Evolutionary conservation across 2,113 vertebrate species (phyloP).

Genomic region (Rutilus rutilus): DNA sequence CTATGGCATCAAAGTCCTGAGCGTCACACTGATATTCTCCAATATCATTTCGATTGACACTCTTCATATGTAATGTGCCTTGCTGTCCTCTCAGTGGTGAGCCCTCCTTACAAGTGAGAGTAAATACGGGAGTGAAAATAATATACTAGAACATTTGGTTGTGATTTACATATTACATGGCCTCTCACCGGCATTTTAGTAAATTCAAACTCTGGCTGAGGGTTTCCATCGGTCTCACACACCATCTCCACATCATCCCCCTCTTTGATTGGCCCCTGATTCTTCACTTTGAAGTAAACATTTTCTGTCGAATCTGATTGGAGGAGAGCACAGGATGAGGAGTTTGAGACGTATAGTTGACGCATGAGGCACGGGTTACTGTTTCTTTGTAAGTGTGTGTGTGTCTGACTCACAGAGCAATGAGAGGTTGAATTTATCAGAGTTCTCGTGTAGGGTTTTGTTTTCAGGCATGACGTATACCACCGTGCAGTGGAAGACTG

Average conservation of each 20-base stretch:
- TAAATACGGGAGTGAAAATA: not conserved
- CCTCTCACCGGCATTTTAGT: conserved; percentile 66
- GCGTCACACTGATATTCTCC: conserved; percentile 78
- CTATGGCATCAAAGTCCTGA: conserved; percentile 72
- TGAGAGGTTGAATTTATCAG: conserved; percentile 74
- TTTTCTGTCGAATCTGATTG: conserved; percentile 81
- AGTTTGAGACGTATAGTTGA: conserved; percentile 60
- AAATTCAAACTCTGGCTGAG: conserved; percentile 78
- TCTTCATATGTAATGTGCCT: conserved; percentile 62
- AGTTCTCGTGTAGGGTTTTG: conserved; percentile 64
- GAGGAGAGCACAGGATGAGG: conserved; percentile 37
- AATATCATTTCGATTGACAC: conserved; percentile 67
- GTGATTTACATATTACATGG: not conserved
- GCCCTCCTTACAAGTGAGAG: conserved; percentile 52
- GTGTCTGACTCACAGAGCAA: conserved; percentile 83
- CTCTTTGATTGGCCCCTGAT: conserved; percentile 76
- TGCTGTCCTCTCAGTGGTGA: rapidly evolving
- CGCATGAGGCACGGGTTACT: not conserved
- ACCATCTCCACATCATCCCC: conserved; percentile 80
- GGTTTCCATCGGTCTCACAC: conserved; percentile 83
- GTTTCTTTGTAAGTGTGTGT: not conserved
- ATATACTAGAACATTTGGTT: too few species aligned
- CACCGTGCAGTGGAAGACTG: conserved; percentile 77
- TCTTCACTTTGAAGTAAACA: conserved; percentile 73
- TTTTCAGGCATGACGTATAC: conserved; percentile 73